phyloP scores from a whole-genome alignment of 2,113 vertebrate genomes.

The Neotoma lepida region DNA sequence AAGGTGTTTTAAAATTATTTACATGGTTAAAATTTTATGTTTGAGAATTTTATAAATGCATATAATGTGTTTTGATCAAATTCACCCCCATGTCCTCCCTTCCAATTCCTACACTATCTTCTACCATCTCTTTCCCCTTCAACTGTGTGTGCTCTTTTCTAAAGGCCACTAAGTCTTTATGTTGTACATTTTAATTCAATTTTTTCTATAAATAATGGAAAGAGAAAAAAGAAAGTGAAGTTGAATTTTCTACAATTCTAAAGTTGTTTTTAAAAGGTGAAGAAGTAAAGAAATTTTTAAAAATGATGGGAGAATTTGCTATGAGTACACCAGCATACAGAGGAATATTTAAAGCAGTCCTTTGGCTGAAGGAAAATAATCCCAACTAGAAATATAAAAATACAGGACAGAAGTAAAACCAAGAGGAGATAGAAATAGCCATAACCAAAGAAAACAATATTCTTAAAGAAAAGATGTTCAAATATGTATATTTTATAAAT shows the following conservation, averaged over 20 bases:
- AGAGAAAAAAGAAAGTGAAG: not conserved
- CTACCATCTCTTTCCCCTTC: too few relatives aligned
- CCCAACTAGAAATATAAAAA: not conserved
- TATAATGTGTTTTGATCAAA: not conserved
- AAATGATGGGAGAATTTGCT: not conserved
- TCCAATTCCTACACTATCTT: not conserved
- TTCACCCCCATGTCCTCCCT: not conserved
- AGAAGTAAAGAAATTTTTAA: not conserved
- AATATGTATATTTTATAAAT: not conserved
- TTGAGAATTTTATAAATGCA: not conserved
- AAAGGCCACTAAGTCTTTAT: not conserved
- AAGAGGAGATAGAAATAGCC: not conserved
- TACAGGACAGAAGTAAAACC: slow-evolving; percentile 11
- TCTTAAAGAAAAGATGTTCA: not conserved
- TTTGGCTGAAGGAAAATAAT: slow-evolving; percentile 26
- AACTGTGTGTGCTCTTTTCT: not conserved
- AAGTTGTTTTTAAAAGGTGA: not conserved
- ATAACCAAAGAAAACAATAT: slow-evolving; percentile 17
- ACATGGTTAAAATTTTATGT: not conserved
- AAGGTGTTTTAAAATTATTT: not conserved
- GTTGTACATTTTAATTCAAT: not conserved
- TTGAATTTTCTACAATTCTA: not conserved
- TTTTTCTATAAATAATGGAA: not conserved
- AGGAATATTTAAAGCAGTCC: not conserved
- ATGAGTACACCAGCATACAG: not conserved